Evolutionary conservation across 2,797 vertebrate species (phyloP), one percentile per base, ranked within the genome.

Genomic region (Rhinoraja longicauda): DNA sequence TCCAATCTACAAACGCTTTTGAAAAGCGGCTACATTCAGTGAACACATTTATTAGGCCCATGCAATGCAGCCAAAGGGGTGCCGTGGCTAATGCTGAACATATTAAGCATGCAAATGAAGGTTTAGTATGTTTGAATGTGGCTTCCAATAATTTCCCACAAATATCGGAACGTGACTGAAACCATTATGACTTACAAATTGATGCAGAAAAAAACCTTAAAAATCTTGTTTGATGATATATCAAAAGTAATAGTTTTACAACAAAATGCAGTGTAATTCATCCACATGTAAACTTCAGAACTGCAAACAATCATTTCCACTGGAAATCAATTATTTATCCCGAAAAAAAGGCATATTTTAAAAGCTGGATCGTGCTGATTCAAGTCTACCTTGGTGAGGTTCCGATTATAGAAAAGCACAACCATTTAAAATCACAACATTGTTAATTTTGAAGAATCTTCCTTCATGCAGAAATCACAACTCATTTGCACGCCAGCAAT

Each of bases 61-160:
- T 92, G 90, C 90, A 92, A 75, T 53, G 70, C 64, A 73, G 72
- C 70, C n/a, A 73, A 72, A 92, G 45, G 53, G 26, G 39, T 75
- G 39, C 26, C 9, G 73, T 70, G 92, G 36, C 84, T 36, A 67
- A 67, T 88, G 62, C 9, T 36, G 10, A 9, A 91, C 90, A 92
- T 92, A 57, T 70, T 45, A 75, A 92, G 64, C 70, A 45, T 73
- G 70, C 70, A 73, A 6, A 73, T 6, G 2, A 21, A 21, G 70
- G 75, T 13, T 88, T 67, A 36, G 84, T 67, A 67, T 67, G 64
- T 67, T 12, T 73, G 17, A 73, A 73, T 19, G 70, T 21, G 0
- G 70, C 75, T 92, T 75, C 84, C 62, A 73, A 75, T 75, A 26
- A 53, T 92, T 73, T 92, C 75, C 53, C 9, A 92, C 39, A 39